Percentiles rank a stretch among this genome's conserved stretches.
These are phyloP conservation scores for Colletes collaris DNA, from an alignment of 2,888 invertebrate genomes.

Conservation along the genomic window DNA sequence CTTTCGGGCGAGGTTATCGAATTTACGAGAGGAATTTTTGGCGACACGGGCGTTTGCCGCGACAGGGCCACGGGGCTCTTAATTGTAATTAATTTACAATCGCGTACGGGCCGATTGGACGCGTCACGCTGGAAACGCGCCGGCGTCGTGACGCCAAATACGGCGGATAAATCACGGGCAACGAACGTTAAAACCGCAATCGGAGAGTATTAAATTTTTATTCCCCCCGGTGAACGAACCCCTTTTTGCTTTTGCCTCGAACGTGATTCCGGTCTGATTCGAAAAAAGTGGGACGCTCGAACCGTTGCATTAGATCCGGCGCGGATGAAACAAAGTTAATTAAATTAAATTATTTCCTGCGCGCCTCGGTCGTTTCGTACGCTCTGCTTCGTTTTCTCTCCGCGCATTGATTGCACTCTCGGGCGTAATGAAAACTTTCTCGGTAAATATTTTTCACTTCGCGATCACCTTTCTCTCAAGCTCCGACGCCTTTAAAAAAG, in stretches of 20 bases:
- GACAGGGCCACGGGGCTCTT: conserved; percentile 26
- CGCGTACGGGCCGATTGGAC: conserved; percentile 6
- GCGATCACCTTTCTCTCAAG: conserved; percentile 50
- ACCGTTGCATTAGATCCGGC: not conserved
- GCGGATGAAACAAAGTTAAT: too few relatives aligned
- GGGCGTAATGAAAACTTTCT: conserved; percentile 30
- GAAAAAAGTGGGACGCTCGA: conserved; percentile 40
- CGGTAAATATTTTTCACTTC: conserved; percentile 37
- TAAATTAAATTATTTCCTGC: too few relatives aligned
- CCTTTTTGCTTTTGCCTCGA: not conserved
- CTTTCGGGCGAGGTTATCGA: conserved; percentile 49
- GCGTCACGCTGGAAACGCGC: conserved; percentile 5
- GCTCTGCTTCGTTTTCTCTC: too few relatives aligned
- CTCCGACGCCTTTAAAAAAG: conserved; percentile 35
- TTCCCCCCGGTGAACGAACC: not conserved
- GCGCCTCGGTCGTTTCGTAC: too few relatives aligned
- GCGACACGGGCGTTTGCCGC: conserved; percentile 40
- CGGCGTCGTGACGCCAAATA: conserved; percentile 15
- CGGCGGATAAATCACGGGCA: conserved; percentile 29
- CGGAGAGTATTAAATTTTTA: conserved; percentile 22
- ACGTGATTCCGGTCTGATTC: conserved; percentile 14
- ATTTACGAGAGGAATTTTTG: conserved; percentile 52
- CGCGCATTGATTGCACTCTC: not conserved
- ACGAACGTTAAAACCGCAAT: conserved; percentile 17
- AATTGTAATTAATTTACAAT: conserved; percentile 63